Base-by-base conservation (phyloP, 2,888 invertebrate species). In the Crioceris asparagi region DNA sequence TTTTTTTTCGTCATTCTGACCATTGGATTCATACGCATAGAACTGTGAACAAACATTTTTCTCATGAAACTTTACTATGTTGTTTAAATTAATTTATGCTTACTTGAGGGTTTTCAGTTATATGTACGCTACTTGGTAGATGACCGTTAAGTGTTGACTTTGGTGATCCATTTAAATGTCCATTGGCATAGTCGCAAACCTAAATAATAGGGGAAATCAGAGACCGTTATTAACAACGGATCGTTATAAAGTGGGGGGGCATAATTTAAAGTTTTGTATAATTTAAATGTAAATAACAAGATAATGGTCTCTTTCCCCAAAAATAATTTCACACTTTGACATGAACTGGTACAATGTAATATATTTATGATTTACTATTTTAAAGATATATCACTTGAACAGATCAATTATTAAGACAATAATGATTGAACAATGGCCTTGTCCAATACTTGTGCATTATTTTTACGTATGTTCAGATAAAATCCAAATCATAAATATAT, bases 61-160 rank as follows among this genome's bases (percentile, higher is more conserved):
- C n/a, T n/a, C n/a, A n/a, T n/a, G n/a, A n/a, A n/a, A n/a, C n/a
- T n/a, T n/a, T n/a, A n/a, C n/a, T n/a, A n/a, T n/a, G n/a, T n/a
- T n/a, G n/a, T n/a, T n/a, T n/a, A n/a, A n/a, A n/a, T n/a, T n/a
- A n/a, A n/a, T n/a, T n/a, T n/a, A n/a, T n/a, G 46, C 64, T 65
- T 60, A 78, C 79, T 64, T 75, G 71, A 35, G 79, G 79, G 63
- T 80, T 79, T 62, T 79, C 79, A 27, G 75, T 77, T 45, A 79
- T 77, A 51, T 73, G 73, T 26, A 75, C 70, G 48, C 74, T 75
- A 50, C 74, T 75, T 12, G 72, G 67, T 45, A 77, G 55, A 43
- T 62, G 62, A 16, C 66, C 66, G 48, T 70, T 69, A 39, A 68
- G 55, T 30, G 67, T 66, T 32, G 67, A 64, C 51, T 68, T 70